Evolutionary conservation across 2,888 invertebrate species (phyloP).

Genomic region (Anagyrus pseudococci): DNA sequence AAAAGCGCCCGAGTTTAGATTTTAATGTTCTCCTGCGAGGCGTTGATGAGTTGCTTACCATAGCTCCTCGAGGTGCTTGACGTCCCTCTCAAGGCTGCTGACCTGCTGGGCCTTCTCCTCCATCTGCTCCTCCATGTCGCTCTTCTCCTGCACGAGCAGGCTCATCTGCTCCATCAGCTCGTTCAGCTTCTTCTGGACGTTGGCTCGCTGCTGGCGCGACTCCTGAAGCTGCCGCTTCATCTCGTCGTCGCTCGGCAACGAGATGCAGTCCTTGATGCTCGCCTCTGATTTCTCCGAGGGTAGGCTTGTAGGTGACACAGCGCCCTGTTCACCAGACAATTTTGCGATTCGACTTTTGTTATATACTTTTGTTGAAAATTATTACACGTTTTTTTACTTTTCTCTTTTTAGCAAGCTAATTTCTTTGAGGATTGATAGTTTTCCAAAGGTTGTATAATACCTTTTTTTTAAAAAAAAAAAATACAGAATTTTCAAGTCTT

Average conservation of each 20-base stretch:
- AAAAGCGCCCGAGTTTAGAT: conserved; percentile 18
- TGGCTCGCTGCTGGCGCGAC: conserved; percentile 71
- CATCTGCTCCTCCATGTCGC: conserved; percentile 74
- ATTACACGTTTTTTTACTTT: no score
- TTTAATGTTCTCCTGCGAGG: background rate
- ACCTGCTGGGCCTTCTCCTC: conserved; percentile 76
- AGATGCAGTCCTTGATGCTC: conserved; percentile 38
- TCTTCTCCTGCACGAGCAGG: conserved; percentile 74
- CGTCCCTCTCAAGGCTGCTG: conserved; percentile 83
- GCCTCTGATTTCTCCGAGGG: conserved; percentile 3
- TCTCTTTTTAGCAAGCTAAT: no score
- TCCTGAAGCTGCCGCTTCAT: conserved; percentile 74
- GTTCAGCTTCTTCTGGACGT: conserved; percentile 75
- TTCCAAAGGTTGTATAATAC: no score
- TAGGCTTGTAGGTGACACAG: conserved; percentile 8
- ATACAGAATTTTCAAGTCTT: no score
- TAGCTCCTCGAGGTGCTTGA: conserved; percentile 84
- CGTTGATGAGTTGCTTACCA: conserved; percentile 66
- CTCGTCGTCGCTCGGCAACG: conserved; percentile 56
- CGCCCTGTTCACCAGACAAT: no score
- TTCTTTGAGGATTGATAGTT: no score
- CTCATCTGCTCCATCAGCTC: conserved; percentile 82
- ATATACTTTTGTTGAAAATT: no score
- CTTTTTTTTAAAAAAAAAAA: no score
- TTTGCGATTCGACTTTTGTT: no score